Conservation (phyloP, 2,888 invertebrate genomes). For the Craniophora ligustri region DNA sequence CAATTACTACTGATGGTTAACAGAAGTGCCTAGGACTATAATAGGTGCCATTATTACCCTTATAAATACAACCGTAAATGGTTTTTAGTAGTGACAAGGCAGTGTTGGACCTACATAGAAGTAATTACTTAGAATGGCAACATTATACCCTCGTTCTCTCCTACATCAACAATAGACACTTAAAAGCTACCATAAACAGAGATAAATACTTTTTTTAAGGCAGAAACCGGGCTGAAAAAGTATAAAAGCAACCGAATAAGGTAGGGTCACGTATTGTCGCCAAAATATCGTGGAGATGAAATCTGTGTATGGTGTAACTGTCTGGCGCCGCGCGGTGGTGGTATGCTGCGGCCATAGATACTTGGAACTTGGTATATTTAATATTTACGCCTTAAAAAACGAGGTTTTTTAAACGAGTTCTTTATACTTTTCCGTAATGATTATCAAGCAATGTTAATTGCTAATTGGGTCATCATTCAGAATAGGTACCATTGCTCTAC, state of each 20-base stretch:
- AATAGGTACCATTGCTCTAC: too few species aligned
- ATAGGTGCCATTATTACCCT: too few species aligned
- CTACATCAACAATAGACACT: slow-evolving; percentile 71
- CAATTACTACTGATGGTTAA: too few species aligned
- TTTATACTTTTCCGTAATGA: too few species aligned
- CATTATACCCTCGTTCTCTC: slow-evolving; percentile 33
- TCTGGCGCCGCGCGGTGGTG: slow-evolving; percentile 78
- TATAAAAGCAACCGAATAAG: slow-evolving; percentile 71
- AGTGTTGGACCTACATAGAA: not conserved
- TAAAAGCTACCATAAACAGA: slow-evolving; percentile 64
- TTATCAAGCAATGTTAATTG: too few species aligned
- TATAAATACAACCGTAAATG: too few species aligned
- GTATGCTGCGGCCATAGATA: slow-evolving; percentile 29
- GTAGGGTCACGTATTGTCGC: slow-evolving; percentile 81
- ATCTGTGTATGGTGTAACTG: slow-evolving; percentile 78
- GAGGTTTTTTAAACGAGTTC: too few species aligned
- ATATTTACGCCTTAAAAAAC: too few species aligned
- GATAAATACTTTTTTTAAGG: slow-evolving; percentile 70
- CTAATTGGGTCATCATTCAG: too few species aligned
- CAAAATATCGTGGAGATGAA: slow-evolving; percentile 82
- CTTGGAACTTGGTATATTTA: slow-evolving; percentile 32
- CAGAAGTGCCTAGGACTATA: too few species aligned
- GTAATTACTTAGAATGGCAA: slow-evolving; percentile 24
- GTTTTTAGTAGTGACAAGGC: not conserved
- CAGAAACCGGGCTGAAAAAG: slow-evolving; percentile 60